A percentile compares a stretch with the other conserved stretches of the same genome.
These are phyloP conservation scores for Hydractinia symbiolongicarpus DNA, from an alignment of 30 jellyfish, hydroid and myxozoan species.

Conservation along the genomic window DNA sequence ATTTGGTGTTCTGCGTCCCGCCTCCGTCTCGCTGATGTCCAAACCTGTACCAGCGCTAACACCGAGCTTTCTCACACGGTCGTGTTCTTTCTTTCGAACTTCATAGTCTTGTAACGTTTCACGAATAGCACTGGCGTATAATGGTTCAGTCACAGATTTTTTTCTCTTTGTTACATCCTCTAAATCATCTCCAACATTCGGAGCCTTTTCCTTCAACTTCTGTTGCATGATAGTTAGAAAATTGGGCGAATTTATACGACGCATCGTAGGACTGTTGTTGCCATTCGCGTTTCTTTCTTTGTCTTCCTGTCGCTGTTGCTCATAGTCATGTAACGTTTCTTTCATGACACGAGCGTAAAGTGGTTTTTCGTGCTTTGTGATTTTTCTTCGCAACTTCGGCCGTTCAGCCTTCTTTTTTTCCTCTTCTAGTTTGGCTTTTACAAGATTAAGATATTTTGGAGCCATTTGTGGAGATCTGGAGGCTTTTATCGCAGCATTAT, in stretches of 20 bases:
- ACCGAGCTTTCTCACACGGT: slow-evolving; percentile 8
- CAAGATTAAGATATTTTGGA: slow-evolving; percentile 17
- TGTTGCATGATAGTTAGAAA: slow-evolving; percentile 14
- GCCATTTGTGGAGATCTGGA: slow-evolving; percentile 17
- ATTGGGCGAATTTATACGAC: background rate
- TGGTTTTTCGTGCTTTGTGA: slow-evolving; percentile 38
- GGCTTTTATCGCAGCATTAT: slow-evolving; percentile 8
- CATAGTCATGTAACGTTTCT: slow-evolving; percentile 36
- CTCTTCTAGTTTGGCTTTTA: slow-evolving; percentile 25
- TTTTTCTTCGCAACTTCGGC: slow-evolving; percentile 28
- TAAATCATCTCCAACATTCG: slow-evolving; percentile 12
- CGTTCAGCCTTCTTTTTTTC: slow-evolving; percentile 8
- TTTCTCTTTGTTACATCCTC: background rate
- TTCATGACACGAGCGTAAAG: slow-evolving; percentile 29
- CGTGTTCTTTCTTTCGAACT: slow-evolving; percentile 12
- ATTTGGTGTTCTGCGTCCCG: slow-evolving; percentile 3
- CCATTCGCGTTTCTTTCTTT: background rate
- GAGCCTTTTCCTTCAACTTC: slow-evolving; percentile 8
- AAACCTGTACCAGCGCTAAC: background rate
- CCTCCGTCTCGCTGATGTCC: background rate
- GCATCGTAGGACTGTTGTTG: slow-evolving; percentile 1
- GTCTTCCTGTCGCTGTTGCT: slow-evolving; percentile 7
- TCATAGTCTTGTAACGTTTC: slow-evolving; percentile 30
- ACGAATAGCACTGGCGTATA: slow-evolving; percentile 17
- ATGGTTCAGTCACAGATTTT: slow-evolving; percentile 14